These are phyloP conservation scores for Luehdorfia chinensis DNA, from an alignment of 1,140 invertebrate genomes.

Conservation along the genomic window DNA sequence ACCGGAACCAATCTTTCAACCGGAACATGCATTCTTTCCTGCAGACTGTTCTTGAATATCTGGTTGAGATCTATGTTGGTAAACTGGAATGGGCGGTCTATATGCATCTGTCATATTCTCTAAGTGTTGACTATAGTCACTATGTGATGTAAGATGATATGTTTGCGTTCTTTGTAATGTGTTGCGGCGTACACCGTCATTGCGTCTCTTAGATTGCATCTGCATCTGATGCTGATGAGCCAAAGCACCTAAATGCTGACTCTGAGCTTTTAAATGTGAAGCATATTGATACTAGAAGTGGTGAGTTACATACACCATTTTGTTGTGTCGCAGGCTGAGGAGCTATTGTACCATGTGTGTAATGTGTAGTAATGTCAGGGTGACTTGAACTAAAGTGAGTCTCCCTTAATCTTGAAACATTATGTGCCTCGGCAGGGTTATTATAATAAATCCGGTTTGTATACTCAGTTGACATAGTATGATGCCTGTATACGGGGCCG, in stretches of 20 bases:
- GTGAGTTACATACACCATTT: conserved; percentile 52
- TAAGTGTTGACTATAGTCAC: conserved; percentile 70
- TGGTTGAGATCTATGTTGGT: conserved; percentile 60
- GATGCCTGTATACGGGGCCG: conserved; percentile 57
- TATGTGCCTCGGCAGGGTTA: conserved; percentile 50
- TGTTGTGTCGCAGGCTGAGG: conserved; percentile 37
- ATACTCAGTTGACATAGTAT: conserved; percentile 68
- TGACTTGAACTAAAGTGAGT: conserved; percentile 76
- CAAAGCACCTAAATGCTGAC: conserved; percentile 62
- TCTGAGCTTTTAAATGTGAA: conserved; percentile 69
- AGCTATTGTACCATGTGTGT: conserved; percentile 45
- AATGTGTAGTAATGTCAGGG: conserved; percentile 69
- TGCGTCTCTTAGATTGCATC: conserved; percentile 44
- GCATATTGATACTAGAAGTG: conserved; percentile 72
- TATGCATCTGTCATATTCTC: conserved; percentile 58
- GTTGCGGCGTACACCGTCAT: conserved; percentile 53
- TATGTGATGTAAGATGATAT: conserved; percentile 71
- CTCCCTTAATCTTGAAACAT: conserved; percentile 63
- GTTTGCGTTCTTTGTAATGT: conserved; percentile 71
- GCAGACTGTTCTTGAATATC: conserved; percentile 57
- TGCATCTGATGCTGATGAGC: conserved; percentile 51
- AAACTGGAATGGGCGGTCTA: conserved; percentile 37
- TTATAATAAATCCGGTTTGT: conserved; percentile 69
- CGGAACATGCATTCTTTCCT: conserved; percentile 43
- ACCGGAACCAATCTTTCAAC: conserved; percentile 49